Evolutionary conservation across 2,113 vertebrate genomes (phyloP), one percentile per base, ranked within the genome.

Genomic region (Clinocottus analis): DNA sequence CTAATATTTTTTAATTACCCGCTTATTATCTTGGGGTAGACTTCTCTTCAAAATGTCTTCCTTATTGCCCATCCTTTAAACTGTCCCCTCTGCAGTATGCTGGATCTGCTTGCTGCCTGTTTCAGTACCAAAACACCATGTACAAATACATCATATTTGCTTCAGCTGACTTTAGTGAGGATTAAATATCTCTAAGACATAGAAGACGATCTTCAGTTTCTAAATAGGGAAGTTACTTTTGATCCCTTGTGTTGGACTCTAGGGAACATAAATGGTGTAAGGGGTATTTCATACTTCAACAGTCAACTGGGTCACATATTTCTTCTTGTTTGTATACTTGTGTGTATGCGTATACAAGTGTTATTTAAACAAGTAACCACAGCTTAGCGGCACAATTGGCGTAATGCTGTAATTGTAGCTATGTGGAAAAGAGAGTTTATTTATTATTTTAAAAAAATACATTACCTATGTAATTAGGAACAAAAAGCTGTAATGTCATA

Each of bases 71-170:
- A 59, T 79, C 45, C 37, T 51, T 33, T 59, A 81, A 77, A 59
- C 19, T 29, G 3, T 60, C 47, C 66, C 43, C 27, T 75, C 69
- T 82, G 53, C 64, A 81, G 56, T 41, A 21, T 53, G 66, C 75
- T 71, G 67, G 35, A 37, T 58, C 23, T 58, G 77, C 25, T 41
- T 76, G 37, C 27, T 71, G 72, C 67, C 77, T 66, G 43, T 62
- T 77, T 69, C 70, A 85, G 78, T 64, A 53, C 7, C 41, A 77
- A 43, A 11, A 73, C 51, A 35, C 25, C 53, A 78, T 31, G 78
- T 64, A 53, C 7, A 35, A 77, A 43, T 14, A 72, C 51, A 35
- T n/a, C 53, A 78, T 29, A 47, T 49, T 27, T 2, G 5, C 68
- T 55, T 51, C 12, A 53, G n/a, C 16, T 3, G 2, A 49, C 12